Evolutionary conservation across 2,113 vertebrate species (phyloP), one percentile per base, ranked within the genome.

Genomic region (Callionymus lyra): DNA sequence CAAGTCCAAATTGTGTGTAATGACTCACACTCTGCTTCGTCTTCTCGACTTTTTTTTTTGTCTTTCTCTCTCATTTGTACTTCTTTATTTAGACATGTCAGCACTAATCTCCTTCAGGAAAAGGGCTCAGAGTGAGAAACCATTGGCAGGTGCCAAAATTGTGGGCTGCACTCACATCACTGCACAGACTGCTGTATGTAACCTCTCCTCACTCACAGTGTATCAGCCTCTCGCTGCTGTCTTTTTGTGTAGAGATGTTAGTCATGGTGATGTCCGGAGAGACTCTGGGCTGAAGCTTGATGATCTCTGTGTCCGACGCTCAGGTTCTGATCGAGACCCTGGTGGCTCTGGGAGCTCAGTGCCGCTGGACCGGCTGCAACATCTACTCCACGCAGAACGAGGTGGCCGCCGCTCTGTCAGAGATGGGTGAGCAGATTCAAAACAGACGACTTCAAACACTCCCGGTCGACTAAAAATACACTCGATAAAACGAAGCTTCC

Each of bases 131-230:
- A 94, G 94, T 44, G 95, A 98, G 83, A 98, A 98, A 68, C 95
- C 95, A 16, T 82, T 98, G 62, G 92, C 94, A 48, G 95, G 94
- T 74, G 94, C 95, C 76, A 98, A 93, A 74, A 94, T 98, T 16
- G 91, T 97, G 55, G 94, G 94, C 66, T 98, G 95, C 65, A 98
- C 94, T 50, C 94, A 98, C 85, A 98, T 98, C 74, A 98, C 94
- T 14, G 94, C 94, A 21, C 94, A 97, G 86, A 98, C 93, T 13
- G 94, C 94, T 14, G 94, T 98, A 85, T 88, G 76, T 63, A 19
- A 47, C 34, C 13, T 53, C 37, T 63, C 5, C 70, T 16, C 49
- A 31, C 67, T 35, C 41, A 14, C 41, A 38, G 6, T 49, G 21
- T 40, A 21, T 34, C 17, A 56, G 4, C 5, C 1, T 1, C 2